Evolutionary conservation across 2,888 invertebrate genomes (phyloP), one percentile per base, ranked within the genome.

Genomic region (Icerya purchasi): DNA sequence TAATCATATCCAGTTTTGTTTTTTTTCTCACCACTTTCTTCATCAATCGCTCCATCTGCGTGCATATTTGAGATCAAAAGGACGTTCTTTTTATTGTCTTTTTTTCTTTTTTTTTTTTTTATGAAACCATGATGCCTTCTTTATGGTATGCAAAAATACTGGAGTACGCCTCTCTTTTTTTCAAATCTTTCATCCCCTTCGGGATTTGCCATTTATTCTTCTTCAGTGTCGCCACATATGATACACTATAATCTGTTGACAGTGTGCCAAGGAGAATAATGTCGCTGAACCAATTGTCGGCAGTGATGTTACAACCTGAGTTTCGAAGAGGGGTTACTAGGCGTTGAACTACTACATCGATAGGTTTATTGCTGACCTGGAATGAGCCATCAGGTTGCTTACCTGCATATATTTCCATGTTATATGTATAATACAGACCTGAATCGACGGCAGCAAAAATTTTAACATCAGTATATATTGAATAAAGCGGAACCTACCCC

Each of bases 401-500:
- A 14, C 61, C 62, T 20, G 24, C 22, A 57, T 63, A 64, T 49
- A 62, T 50, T 64, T 64, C 63, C 53, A 64, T 25, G 20, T 63
- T 63, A 49, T 50, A 50, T n/a, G 59, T 58, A 53, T 61, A 63
- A 53, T 62, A 62, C 50, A 57, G 59, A 51, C 49, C 56, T 36
- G 62, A 50, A 53, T 61, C 64, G 19, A 60, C 61, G 25, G 62
- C 20, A 25, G 61, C 70, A 1, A 8, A 36, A 14, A 36, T 36
- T 8, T 36, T 36, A 8, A 36, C 14, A 5, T 14, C 36, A 36
- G 36, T 5, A 36, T 36, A 14, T 36, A 36, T 14, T 36, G 36
- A 5, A 5, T 36, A 59, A 67, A 67, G 22, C 59, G 58, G 60
- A 64, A 67, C 59, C 65, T 62, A 5, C 66, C 68, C 61, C 65